Evolutionary conservation across 2,113 vertebrate species (phyloP).

Genomic region (Rynchops niger): DNA sequence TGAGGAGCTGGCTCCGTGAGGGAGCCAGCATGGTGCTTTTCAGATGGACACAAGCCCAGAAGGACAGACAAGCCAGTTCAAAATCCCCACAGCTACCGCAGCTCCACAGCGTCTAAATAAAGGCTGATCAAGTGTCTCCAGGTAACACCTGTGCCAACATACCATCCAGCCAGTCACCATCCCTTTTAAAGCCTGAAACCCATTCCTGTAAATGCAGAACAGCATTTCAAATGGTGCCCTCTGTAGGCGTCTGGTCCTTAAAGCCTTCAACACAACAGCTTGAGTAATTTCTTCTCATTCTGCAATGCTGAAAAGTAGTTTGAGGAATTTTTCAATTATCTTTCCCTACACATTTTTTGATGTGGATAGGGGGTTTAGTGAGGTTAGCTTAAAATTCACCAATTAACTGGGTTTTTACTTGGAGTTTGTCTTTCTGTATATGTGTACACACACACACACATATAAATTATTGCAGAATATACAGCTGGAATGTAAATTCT

Average conservation of each 20-base stretch:
- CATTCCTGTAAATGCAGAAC: neutral
- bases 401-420: conserved; percentile 39
- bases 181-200: neutral
- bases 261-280: neutral
- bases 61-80: neutral
- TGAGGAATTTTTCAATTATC: neutral
- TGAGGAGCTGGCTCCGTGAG: neutral
- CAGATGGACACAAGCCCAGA: neutral
- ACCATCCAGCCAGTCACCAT: neutral
- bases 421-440: neutral
- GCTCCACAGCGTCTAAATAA: neutral
- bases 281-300: neutral
- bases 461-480: conserved; percentile 20
- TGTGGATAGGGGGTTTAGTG: neutral
- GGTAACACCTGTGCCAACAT: neutral
- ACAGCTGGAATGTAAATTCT: conserved; percentile 20
- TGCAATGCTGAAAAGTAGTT: neutral
- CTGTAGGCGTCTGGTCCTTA: neutral
- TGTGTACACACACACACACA: neutral
- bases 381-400: conserved; percentile 8
- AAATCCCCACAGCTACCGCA: neutral
- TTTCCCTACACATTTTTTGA: neutral
- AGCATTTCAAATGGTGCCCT: neutral
- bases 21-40: neutral
- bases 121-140: neutral